Evolutionary conservation across 92 coral and sea anemone species (phyloP).

Genomic region (Isaurus tuberculatus): DNA sequence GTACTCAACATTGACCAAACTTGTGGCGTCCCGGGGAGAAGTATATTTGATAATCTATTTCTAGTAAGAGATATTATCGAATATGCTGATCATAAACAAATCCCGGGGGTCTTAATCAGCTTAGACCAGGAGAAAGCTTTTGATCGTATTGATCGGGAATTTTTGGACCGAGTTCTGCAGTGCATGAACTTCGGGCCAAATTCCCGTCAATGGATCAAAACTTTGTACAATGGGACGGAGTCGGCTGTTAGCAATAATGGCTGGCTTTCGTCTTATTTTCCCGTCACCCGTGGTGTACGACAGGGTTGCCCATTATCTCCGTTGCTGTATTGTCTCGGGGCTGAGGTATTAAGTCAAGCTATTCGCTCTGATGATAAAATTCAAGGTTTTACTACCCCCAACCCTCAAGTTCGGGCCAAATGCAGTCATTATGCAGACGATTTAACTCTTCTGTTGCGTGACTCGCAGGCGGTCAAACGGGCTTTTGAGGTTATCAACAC

Average conservation of each 20-base stretch:
- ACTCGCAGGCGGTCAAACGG: not conserved
- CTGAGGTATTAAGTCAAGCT: too few relatives aligned
- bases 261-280: too few relatives aligned
- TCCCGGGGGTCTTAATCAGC: not conserved
- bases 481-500: not conserved
- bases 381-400: not conserved
- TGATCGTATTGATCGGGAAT: too few relatives aligned
- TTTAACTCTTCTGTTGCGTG: conserved; percentile 1
- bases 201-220: not conserved
- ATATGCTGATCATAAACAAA: not conserved
- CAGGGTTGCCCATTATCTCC: not conserved
- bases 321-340: too few relatives aligned
- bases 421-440: not conserved
- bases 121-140: too few relatives aligned
- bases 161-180: not conserved
- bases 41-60: conserved; percentile 39
- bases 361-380: not conserved
- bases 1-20: conserved; percentile 33
- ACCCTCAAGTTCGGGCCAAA: not conserved
- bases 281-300: not conserved
- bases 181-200: not conserved
- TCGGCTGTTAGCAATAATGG: not conserved
- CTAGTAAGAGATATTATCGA: not conserved
- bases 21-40: conserved; percentile 48
- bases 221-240: not conserved